phyloP scores from a whole-genome alignment of 2,888 invertebrate genomes.

The Hirudinaria manillensis region DNA sequence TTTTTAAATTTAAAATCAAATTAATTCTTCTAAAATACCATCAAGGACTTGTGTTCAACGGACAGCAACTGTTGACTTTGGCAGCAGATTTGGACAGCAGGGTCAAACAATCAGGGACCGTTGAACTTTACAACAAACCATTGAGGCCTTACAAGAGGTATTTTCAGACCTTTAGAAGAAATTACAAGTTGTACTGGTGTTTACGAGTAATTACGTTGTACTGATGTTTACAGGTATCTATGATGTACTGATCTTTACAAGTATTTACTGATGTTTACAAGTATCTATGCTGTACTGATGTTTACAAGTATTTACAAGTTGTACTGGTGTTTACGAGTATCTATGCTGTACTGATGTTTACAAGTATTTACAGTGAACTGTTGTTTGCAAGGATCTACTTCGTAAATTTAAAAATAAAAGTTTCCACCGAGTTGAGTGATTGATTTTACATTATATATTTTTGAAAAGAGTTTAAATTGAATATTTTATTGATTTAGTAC shows the following conservation, averaged over 20 bases:
- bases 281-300: background rate
- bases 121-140: slow-evolving; percentile 48
- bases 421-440: no score
- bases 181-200: background rate
- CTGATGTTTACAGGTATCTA: background rate
- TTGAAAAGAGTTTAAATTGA: no score
- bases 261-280: background rate
- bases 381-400: no score
- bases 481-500: no score
- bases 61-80: slow-evolving; percentile 74
- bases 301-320: background rate
- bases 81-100: slow-evolving; percentile 72
- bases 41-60: slow-evolving; percentile 78
- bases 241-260: background rate
- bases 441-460: no score
- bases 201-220: no score
- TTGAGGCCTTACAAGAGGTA: slow-evolving; percentile 36
- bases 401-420: no score
- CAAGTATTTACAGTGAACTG: no score
- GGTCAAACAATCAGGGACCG: slow-evolving; percentile 74
- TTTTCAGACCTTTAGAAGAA: background rate
- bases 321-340: background rate
- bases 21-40: no score
- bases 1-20: no score
- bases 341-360: no score